Base-by-base conservation (phyloP, 2,797 vertebrate genomes). In the Galago senegalensis region DNA sequence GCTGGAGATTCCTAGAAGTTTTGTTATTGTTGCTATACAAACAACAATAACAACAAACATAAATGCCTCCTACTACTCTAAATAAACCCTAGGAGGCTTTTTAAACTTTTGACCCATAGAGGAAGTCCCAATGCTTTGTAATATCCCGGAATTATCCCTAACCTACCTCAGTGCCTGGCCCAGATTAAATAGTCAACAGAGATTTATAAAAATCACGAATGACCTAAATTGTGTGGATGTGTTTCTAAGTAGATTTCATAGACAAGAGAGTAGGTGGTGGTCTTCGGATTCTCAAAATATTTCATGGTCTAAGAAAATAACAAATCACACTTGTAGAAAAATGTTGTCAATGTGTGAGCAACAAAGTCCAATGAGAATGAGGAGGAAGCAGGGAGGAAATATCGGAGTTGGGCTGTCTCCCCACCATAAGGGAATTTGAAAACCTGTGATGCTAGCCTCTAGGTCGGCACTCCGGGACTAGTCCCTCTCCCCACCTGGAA, bases 221-320 rank as follows among this genome's bases (percentile, higher is more conserved):
- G 70, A 60, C 5, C 27, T 65, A 69, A 56, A 34, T 67, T 79
- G 12, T 37, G 34, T 37, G 43, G 40, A n/a, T 88, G 23, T 43
- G 13, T 72, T 63, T 53, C 8, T 40, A 77, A 95, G n/a, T 92
- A 63, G 29, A 61, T 70, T 95, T 94, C 31, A 75, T 60, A 84
- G 61, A 21, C 27, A 67, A 86, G 21, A 95, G n/a, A 67, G 27
- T 49, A 29, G 83, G 29, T 40, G n/a, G 34, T 76, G 89, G 84
- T 87, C 10, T 63, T 87, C 37, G 40, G 13, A 89, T 61, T 92
- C 60, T 84, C 67, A 84, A 90, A 58, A 73, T 76, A 90, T 89
- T 92, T 84, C 60, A 46, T 61, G 67, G n/a, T 77, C 40, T 92
- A 80, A 89, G 69, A 82, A 90, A 90, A 56, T 70, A 91, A 83